Evolutionary conservation across 2,888 invertebrate genomes (phyloP), one percentile per base, ranked within the genome.

Genomic region (Lymantria monacha): DNA sequence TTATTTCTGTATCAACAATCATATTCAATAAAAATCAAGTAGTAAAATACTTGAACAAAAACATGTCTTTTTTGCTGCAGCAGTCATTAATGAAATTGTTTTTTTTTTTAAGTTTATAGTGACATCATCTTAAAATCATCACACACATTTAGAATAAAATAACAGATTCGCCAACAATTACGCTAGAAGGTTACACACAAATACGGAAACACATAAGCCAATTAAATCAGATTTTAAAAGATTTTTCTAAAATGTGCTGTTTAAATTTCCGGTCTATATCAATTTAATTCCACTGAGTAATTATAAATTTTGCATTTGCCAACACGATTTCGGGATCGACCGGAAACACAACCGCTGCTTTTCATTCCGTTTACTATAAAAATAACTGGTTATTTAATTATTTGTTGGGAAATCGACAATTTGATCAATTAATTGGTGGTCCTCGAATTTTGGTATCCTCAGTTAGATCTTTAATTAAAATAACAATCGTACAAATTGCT

Each of bases 181-280:
- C 10, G 30, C 44, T 15, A 31, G 56, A 63, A 65, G 66, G 66
- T 63, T 53, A 38, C 12, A 53, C 55, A 44, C 38, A 36, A 14
- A 56, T 55, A 48, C 57, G 63, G 61, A 66, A 59, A 58, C 53
- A 9, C 36, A 44, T 30, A 12, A 13, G 60, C 38, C 53, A 0
- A 66, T 65, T 66, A 63, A 44, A 57, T 1, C 48, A 41, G 46
- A 53, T 57, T 53, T 40, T 44, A 54, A 42, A 53, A 51, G 56
- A 61, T 51, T 57, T 51, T 57, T 53, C 44, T 37, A 44, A 56
- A 64, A 56, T 53, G 42, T 53, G 33, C 46, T 30, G 42, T 46
- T 54, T 52, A n/a, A 36, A 53, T 66, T 61, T 66, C 65, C 65
- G 63, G 63, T 51, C 46, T 49, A 38, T 48, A 48, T 58, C 51